Evolutionary conservation across 2,888 invertebrate species (phyloP).

Genomic region (Sinotaia quadrata): DNA sequence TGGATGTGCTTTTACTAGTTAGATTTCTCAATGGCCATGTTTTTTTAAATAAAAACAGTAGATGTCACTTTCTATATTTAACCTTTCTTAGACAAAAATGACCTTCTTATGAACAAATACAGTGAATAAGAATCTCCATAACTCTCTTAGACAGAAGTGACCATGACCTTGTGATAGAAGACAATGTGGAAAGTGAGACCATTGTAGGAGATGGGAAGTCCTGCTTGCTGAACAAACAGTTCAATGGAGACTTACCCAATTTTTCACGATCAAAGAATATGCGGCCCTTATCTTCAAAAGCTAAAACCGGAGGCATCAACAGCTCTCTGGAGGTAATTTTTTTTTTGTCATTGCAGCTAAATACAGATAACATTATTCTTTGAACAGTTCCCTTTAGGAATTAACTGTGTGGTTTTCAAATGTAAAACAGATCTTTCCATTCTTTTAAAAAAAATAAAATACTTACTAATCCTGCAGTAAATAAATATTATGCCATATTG

Average conservation of each 20-base stretch:
- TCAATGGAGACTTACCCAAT: constrained; percentile 37
- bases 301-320: constrained; percentile 52
- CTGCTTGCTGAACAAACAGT: constrained; percentile 45
- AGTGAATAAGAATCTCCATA: background rate
- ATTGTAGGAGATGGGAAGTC: constrained; percentile 60
- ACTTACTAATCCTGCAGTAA: no score
- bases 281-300: constrained; percentile 49
- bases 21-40: background rate
- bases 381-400: no score
- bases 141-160: constrained; percentile 47
- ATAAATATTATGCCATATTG: no score
- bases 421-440: no score
- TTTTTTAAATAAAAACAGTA: background rate
- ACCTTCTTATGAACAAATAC: background rate
- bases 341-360: no score
- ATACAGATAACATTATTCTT: no score
- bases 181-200: constrained; percentile 63
- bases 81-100: background rate
- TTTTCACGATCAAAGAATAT: constrained; percentile 34
- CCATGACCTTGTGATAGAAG: constrained; percentile 64
- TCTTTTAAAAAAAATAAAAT: no score
- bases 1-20: background rate
- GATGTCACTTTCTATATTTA: background rate
- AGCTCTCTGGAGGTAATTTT: constrained; percentile 55
- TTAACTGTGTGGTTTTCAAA: no score